Evolutionary conservation across 2,797 vertebrate species (phyloP), one percentile per base, ranked within the genome.

Genomic region (Liasis olivaceus): DNA sequence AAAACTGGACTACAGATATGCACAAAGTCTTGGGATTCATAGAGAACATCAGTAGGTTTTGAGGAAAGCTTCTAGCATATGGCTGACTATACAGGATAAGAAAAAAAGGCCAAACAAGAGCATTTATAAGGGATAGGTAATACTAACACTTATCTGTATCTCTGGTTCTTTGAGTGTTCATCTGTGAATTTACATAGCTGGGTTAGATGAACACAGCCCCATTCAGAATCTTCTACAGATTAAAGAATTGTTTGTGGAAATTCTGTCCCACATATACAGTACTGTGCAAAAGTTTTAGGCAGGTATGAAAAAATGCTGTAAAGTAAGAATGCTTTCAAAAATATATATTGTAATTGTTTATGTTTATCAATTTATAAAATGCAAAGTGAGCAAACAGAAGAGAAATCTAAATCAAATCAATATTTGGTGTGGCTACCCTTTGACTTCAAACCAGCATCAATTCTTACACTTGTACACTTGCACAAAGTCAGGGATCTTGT

Each of bases 1-100:
- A 93, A 42, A 47, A 86, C 87, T 93, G 87, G 90, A 63, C 89
- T 64, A 94, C 4, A 2, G 77, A 86, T 3, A 0, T 56, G 89
- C 13, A 77, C 86, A 91, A 94, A 81, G 85, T 87, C 15, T 72
- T n/a, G 64, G 22, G 28, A 54, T 89, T 56, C 51, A 63, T 47
- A n/a, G 60, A 89, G 12, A 88, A 89, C 64, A 93, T 72, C 90
- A 64, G 64, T 64, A 69, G n/a, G n/a, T 6, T 5, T 11, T 0
- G 0, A 51, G 4, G 0, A 11, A 91, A 89, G 85, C 90, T 89
- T 91, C 84, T 93, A 63, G 62, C 87, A 42, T 2, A 59, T 72
- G 51, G 24, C 9, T 20, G n/a, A 56, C 15, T 72, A 36, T 9
- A 20, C 31, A 77, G 36, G 72, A 77, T 77, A 69, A 60, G 59